Evolutionary conservation across 2,888 invertebrate species (phyloP), one percentile per base, ranked within the genome.

Genomic region (Notodonta dromedarius): DNA sequence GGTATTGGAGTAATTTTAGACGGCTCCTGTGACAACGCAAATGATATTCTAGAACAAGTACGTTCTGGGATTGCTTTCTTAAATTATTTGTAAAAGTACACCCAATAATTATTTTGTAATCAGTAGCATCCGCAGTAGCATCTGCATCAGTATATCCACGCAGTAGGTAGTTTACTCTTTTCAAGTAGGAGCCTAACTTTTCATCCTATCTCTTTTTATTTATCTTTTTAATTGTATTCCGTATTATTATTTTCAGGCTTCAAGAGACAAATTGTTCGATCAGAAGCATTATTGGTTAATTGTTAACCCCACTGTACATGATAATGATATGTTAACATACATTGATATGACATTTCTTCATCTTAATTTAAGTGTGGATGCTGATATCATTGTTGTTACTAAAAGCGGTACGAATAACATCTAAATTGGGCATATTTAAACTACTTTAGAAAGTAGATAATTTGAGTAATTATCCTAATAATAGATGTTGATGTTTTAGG

Each of bases 321-420:
- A 12, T 54, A 24, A 63, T 3, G 58, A 60, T 11, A 60, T 56
- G 2, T 57, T 62, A 0, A 44, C 57, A 12, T 71, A 68, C 46
- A 71, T 82, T 5, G 66, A 82, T 13, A 64, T 80, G 0, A 67
- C 39, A 6, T 85, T 89, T 63, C 65, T 63, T 54, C 39, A 63
- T 4, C 76, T 89, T 8, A 87, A 91, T 60, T 69, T 92, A n/a
- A 90, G 90, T 52, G 69, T 91, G 1, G 80, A 91, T 56, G 79
- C 90, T 9, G 90, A 92, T 57, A 56, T 92, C 5, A 80, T 70
- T 6, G 70, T 88, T 0, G 84, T 79, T 12, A 60, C 61, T 8
- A 44, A 65, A 57, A 56, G 69, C 48, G 87, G 89, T 89, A 76
- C 62, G 9, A 13, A 11, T 50, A 7, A n/a, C 6, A 50, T 4